Percentiles rank a stretch among this genome's conserved stretches.
phyloP scores from a whole-genome alignment of 1,140 invertebrate species.

The Diprion similis region DNA sequence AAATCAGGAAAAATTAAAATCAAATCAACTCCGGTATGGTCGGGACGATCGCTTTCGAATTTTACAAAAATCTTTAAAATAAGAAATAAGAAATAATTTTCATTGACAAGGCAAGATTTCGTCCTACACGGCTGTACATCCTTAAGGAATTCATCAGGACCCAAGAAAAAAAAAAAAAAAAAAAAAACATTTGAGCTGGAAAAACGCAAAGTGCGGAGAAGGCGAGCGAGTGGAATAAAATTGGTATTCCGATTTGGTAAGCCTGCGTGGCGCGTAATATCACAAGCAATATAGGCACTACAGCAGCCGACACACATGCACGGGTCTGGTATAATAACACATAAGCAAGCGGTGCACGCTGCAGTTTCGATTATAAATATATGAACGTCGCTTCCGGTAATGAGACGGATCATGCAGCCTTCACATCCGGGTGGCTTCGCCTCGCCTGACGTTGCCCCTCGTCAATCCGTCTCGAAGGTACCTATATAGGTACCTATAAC shows the following conservation, averaged over 20 bases:
- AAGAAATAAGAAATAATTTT: too few relatives aligned
- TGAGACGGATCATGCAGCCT: slow-evolving; percentile 26
- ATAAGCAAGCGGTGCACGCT: slow-evolving; percentile 24
- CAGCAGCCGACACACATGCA: neutral
- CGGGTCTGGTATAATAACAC: neutral
- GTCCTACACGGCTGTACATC: too few relatives aligned
- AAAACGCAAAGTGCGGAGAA: too few relatives aligned
- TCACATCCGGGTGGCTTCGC: slow-evolving; percentile 33
- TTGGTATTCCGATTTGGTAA: slow-evolving; percentile 22
- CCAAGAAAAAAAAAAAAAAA: too few relatives aligned
- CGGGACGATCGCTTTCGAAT: too few relatives aligned
- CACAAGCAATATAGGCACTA: neutral
- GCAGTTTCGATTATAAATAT: slow-evolving; percentile 33
- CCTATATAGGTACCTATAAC: neutral
- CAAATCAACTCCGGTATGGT: too few relatives aligned
- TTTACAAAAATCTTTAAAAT: too few relatives aligned
- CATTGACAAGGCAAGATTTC: too few relatives aligned
- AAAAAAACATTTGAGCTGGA: too few relatives aligned
- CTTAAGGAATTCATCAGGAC: too few relatives aligned
- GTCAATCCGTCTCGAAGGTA: neutral
- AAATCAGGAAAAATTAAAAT: too few relatives aligned
- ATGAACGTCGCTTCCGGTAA: slow-evolving; percentile 33
- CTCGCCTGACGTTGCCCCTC: slow-evolving; percentile 21
- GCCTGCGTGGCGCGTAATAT: slow-evolving; percentile 9
- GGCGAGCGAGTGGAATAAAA: neutral